Evolutionary conservation across 2,797 vertebrate species (phyloP), one percentile per base, ranked within the genome.

Genomic region (Oryzias sinensis): DNA sequence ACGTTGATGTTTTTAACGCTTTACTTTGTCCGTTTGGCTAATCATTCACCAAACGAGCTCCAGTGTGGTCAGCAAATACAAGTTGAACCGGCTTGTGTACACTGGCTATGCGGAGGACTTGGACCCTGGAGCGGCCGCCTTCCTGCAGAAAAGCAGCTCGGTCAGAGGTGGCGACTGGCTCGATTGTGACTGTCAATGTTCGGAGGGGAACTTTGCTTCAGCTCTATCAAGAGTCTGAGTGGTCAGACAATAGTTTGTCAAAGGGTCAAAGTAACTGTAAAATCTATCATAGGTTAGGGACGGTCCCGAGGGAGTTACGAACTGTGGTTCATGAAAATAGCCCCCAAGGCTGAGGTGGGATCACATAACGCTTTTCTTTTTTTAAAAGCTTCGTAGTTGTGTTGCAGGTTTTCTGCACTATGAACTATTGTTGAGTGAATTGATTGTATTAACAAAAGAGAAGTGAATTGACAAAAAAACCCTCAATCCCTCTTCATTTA

Each of bases 251-350:
- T 83, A 75, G 70, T 70, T 72, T 56, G 74, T 80, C 79, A 79
- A 85, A 72, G 76, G 87, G 82, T 89, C 89, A 87, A 82, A 85
- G 86, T 80, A 84, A 57, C 75, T 18, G 58, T 25, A 59, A 65
- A 33, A 79, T 74, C 78, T 57, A 79, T 81, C 65, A 76, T 49
- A 65, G 54, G 45, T 20, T 55, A 53, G 64, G 57, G 62, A 53
- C 61, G 69, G 65, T 72, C 68, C 70, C 66, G 41, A n/a, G 43
- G 27, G 65, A 66, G 54, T 20, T 15, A 46, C 70, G 72, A 80
- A 72, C 75, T 81, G 73, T 86, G 78, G 83, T 87, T 76, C 57
- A 76, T 82, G 66, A 87, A 90, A 85, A 88, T 76, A 85, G 80
- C 83, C 80, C 80, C 62, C n/a, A 4, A 64, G 83, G 71, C 63